Evolutionary conservation across 2,888 invertebrate species (phyloP).

Genomic region (Odontothrips loti): DNA sequence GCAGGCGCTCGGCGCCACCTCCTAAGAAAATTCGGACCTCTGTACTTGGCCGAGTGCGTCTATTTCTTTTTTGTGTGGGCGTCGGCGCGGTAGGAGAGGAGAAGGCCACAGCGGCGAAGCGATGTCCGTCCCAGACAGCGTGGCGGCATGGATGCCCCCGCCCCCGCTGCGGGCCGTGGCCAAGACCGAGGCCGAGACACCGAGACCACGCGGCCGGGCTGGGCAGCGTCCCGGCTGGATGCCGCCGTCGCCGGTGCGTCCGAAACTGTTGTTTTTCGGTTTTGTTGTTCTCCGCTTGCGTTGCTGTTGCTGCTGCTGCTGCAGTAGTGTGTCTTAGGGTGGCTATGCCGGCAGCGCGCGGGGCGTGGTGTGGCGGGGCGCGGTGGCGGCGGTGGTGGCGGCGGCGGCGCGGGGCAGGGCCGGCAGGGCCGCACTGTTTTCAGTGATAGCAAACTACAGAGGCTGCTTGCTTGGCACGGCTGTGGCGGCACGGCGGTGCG

Average conservation of each 20-base stretch:
- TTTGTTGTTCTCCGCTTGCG: not conserved
- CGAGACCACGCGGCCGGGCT: too few relatives aligned
- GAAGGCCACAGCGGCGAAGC: too few relatives aligned
- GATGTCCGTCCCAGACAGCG: too few relatives aligned
- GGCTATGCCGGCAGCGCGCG: not conserved
- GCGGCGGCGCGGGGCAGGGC: not conserved
- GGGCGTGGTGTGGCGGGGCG: not conserved
- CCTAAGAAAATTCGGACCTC: too few relatives aligned
- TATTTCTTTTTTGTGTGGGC: too few relatives aligned
- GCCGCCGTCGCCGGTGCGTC: not conserved
- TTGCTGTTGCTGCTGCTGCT: too few relatives aligned
- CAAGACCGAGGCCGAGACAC: too few relatives aligned
- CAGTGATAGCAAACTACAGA: constrained; percentile 14
- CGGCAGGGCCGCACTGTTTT: not conserved
- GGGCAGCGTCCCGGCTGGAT: not conserved
- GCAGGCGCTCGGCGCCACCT: too few relatives aligned
- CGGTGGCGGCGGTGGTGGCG: not conserved
- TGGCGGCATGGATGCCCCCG: too few relatives aligned
- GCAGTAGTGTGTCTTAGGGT: constrained; percentile 3
- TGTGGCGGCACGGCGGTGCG: not conserved
- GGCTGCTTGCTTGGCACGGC: not conserved
- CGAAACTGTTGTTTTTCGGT: not conserved
- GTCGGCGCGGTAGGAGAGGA: too few relatives aligned
- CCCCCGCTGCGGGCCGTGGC: too few relatives aligned
- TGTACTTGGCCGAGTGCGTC: too few relatives aligned